Conservation (phyloP, 1,140 invertebrate genomes). For the Heterodera carotae region DNA sequence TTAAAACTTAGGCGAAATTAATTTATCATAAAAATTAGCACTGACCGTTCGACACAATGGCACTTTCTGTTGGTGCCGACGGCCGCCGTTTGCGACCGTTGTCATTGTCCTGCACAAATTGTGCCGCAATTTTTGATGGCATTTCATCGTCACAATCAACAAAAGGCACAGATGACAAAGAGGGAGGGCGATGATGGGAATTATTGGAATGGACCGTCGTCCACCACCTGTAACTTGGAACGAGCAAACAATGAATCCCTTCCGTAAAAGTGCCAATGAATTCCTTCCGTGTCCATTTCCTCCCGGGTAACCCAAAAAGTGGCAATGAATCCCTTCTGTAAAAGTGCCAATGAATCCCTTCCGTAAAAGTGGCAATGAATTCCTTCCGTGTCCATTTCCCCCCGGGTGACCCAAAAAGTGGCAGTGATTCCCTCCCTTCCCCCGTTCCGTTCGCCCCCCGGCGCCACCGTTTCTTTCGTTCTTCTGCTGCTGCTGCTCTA, state of each 20-base stretch:
- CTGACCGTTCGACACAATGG: not conserved
- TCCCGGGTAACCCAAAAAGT: no score
- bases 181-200: not conserved
- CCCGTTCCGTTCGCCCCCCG: not conserved
- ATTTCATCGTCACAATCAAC: not conserved
- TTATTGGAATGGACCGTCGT: not conserved
- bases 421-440: no score
- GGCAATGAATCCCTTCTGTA: not conserved
- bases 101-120: not conserved
- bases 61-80: constrained; percentile 2
- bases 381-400: no score
- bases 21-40: no score
- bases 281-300: no score
- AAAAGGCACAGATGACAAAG: not conserved
- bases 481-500: not conserved
- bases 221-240: not conserved
- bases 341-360: no score
- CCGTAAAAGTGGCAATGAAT: no score
- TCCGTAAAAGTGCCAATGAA: no score
- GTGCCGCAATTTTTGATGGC: not conserved
- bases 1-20: no score
- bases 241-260: no score
- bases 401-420: no score
- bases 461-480: not conserved
- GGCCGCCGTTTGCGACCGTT: not conserved